Base-by-base conservation (phyloP, 2,797 vertebrate genomes). In the Phrynocephalus forsythii region DNA sequence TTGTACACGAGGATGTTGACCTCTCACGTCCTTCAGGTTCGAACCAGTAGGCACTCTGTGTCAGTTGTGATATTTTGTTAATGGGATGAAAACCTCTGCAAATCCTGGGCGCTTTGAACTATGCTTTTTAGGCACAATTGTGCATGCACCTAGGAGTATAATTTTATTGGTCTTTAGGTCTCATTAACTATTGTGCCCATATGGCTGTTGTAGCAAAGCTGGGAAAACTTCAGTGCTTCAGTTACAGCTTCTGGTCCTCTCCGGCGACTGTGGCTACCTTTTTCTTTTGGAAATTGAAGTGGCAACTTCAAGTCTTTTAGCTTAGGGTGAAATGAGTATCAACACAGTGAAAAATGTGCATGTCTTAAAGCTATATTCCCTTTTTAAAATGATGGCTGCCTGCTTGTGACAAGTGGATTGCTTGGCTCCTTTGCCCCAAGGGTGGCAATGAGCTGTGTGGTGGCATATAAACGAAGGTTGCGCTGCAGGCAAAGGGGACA, bases 401-500 rank as follows among this genome's bases (percentile, higher is more conserved):
- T 63, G 2, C 33, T 75, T 82, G 20, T 82, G 66, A 50, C n/a
- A 30, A 67, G n/a, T 52, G 44, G 73, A 11, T 82, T 20, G 1
- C 24, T 30, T 52, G 24, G 48, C 10, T 1, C 22, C 33, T 22
- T 68, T n/a, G 66, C 44, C 56, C 38, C 24, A n/a, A 38, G 63
- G 44, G 68, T 30, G n/a, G 52, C 33, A 10, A 56, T 56, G 38
- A 48, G 26, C 75, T 22, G 63, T 44, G 15, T 20, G 16, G 9
- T 68, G 86, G 72, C 66, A 68, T 82, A 68, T 77, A 83, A 68
- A 15, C 56, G 30, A 24, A 77, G 30, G 60, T 18, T 82, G 72
- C 69, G 48, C 76, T 86, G 9, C 38, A 24, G 73, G 81, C 60
- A 44, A 67, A 50, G 20, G 5, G 7, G 28, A 38, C 9, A 68